Evolutionary conservation across 2,888 invertebrate genomes (phyloP).

Genomic region (Alsophila aescularia): DNA sequence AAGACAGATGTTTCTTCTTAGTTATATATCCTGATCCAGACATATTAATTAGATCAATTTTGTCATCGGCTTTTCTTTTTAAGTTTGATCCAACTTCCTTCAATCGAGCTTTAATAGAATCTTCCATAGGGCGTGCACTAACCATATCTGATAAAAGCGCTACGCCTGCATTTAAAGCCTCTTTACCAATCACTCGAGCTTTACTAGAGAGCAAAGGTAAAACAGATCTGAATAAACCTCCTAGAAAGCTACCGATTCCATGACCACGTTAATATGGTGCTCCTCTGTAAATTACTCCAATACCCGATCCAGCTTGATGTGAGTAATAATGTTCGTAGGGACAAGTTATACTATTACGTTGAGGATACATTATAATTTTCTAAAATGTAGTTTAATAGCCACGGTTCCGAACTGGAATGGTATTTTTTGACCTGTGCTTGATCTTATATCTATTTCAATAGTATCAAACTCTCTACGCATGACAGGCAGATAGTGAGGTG

Average conservation of each 20-base stretch:
- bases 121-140: constrained; percentile 21
- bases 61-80: constrained; percentile 22
- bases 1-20: constrained; percentile 7
- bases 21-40: constrained; percentile 39
- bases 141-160: constrained; percentile 40
- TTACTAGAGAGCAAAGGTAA: constrained; percentile 41
- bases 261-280: constrained; percentile 31
- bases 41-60: constrained; percentile 26
- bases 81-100: constrained; percentile 35
- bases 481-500: constrained; percentile 40
- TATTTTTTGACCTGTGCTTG: constrained; percentile 39
- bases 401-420: constrained; percentile 45
- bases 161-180: constrained; percentile 40
- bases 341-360: constrained; percentile 19
- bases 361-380: constrained; percentile 33
- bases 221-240: constrained; percentile 40
- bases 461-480: constrained; percentile 47
- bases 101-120: constrained; percentile 24
- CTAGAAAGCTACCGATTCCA: constrained; percentile 38
- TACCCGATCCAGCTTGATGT: constrained; percentile 41
- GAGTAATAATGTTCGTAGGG: constrained; percentile 36
- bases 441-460: constrained; percentile 49
- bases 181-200: constrained; percentile 38
- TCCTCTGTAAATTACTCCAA: constrained; percentile 43
- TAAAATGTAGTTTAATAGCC: constrained; percentile 43